These are phyloP conservation scores for Python bivittatus DNA, from an alignment of 2,113 vertebrate genomes.

Conservation along the genomic window DNA sequence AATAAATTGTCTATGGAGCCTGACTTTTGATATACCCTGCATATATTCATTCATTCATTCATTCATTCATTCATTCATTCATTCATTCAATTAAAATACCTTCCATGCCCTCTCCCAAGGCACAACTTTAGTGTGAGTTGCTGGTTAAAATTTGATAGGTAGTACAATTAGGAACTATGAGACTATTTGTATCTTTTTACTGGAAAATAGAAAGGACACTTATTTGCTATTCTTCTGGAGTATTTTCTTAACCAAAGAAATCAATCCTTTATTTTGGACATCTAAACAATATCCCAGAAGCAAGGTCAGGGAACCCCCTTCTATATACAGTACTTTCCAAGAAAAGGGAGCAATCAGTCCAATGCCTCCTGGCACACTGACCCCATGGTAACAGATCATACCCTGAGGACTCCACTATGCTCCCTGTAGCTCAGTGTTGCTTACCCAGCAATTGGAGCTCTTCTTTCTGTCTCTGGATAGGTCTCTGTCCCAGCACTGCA, in stretches of 20 bases:
- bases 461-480: neutral
- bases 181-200: constrained; percentile 40
- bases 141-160: neutral
- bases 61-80: neutral
- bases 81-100: neutral
- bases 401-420: neutral
- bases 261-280: neutral
- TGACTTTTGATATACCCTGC: neutral
- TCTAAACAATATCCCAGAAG: neutral
- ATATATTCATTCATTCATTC: neutral
- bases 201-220: constrained; percentile 13
- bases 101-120: neutral
- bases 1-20: neutral
- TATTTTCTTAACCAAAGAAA: neutral
- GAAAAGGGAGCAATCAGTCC: neutral
- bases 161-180: neutral
- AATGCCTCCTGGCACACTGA: neutral
- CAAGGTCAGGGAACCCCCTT: neutral
- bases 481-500: neutral
- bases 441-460: neutral
- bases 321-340: neutral
- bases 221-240: neutral
- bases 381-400: neutral
- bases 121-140: too few relatives aligned
- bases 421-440: neutral